phyloP scores from a whole-genome alignment of 2,888 invertebrate genomes.

The Girardia tigrina region DNA sequence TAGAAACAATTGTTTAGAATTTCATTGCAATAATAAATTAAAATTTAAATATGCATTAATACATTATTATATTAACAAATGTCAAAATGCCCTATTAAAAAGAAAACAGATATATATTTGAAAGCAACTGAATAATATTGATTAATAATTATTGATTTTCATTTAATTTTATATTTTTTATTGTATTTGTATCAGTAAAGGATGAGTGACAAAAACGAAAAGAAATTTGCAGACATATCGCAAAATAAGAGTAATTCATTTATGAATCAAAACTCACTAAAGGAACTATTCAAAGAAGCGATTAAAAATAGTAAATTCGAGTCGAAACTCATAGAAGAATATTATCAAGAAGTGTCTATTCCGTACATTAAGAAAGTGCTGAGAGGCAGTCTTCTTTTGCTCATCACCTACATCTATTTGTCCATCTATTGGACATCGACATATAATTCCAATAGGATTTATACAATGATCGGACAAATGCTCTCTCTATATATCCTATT shows the following conservation, averaged over 20 bases:
- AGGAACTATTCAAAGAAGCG: not conserved
- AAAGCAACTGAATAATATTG: too few species aligned
- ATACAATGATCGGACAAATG: constrained; percentile 9
- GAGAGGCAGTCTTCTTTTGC: not conserved
- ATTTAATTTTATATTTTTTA: too few species aligned
- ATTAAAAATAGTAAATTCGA: not conserved
- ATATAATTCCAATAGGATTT: not conserved
- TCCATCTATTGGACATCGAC: not conserved
- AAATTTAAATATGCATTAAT: too few species aligned
- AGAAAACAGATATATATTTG: too few species aligned
- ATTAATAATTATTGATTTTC: too few species aligned
- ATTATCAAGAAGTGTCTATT: not conserved
- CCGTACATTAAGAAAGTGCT: not conserved
- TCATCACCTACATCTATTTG: not conserved
- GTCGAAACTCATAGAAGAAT: not conserved
- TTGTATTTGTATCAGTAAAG: too few species aligned
- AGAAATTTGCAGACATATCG: too few species aligned
- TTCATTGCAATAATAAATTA: too few species aligned
- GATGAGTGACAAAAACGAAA: too few species aligned
- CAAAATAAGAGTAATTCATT: not conserved
- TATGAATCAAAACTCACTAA: not conserved
- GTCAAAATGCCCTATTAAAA: too few species aligned
- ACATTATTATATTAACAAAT: too few species aligned
- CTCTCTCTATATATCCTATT: not conserved
- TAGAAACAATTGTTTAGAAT: too few species aligned